Conservation (phyloP, 2,113 vertebrate species). For the Bombycilla garrulus region DNA sequence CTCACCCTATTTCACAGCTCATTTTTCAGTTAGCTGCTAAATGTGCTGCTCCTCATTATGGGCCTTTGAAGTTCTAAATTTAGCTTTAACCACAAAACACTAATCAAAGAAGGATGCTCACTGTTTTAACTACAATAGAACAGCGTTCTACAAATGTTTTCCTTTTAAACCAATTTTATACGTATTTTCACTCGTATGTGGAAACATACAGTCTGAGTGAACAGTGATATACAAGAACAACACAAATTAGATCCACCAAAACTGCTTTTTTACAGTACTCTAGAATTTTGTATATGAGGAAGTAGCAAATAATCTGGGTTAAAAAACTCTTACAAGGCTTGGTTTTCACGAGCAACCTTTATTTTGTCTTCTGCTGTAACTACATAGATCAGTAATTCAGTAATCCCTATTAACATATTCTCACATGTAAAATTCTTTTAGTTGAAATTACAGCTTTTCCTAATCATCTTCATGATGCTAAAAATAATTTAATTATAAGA, state of each 20-base stretch:
- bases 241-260: neutral
- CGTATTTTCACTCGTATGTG: neutral
- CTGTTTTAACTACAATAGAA: neutral
- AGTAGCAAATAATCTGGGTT: neutral
- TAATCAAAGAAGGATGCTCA: constrained; percentile 44
- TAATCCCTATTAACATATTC: neutral
- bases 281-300: neutral
- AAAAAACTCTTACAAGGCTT: neutral
- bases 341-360: neutral
- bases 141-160: constrained; percentile 19
- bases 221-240: neutral
- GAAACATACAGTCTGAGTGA: neutral
- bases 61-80: constrained; percentile 64
- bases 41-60: constrained; percentile 49
- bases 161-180: neutral
- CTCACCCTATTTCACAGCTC: constrained; percentile 62
- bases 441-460: neutral
- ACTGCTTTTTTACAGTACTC: neutral
- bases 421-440: neutral
- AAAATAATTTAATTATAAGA: neutral
- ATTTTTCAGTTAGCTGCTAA: constrained; percentile 60
- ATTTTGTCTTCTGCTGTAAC: neutral
- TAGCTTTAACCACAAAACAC: constrained; percentile 45
- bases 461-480: neutral
- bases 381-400: neutral